A percentile compares a stretch with the other conserved stretches of the same genome.
phyloP scores from a whole-genome alignment of 2,888 invertebrate species.

The Lypha dubia region DNA sequence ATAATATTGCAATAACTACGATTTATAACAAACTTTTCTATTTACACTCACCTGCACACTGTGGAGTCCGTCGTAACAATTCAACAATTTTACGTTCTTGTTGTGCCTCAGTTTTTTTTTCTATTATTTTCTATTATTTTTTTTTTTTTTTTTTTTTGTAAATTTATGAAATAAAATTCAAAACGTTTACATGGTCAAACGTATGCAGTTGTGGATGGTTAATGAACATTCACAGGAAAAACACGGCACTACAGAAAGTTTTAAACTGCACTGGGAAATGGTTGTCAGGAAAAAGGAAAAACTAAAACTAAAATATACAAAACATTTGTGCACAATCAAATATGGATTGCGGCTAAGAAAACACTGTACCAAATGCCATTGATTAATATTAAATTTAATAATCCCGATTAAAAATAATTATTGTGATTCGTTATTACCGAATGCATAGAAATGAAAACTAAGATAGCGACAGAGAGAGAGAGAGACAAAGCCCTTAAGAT shows the following conservation, averaged over 20 bases:
- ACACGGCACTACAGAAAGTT: slow-evolving; percentile 34
- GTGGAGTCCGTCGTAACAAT: slow-evolving; percentile 27
- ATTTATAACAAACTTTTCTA: slow-evolving; percentile 34
- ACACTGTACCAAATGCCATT: slow-evolving; percentile 23
- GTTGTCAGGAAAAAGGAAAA: slow-evolving; percentile 30
- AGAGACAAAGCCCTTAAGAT: too few relatives aligned
- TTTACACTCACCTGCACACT: slow-evolving; percentile 11
- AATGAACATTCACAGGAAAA: slow-evolving; percentile 39
- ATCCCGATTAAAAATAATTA: not conserved
- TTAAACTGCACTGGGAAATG: slow-evolving; percentile 43
- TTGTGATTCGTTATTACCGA: too few relatives aligned
- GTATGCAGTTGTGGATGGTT: slow-evolving; percentile 46
- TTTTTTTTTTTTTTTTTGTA: slow-evolving; percentile 43
- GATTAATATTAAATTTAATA: too few relatives aligned
- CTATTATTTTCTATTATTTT: too few relatives aligned
- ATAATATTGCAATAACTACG: slow-evolving; percentile 33
- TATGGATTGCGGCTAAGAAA: slow-evolving; percentile 28
- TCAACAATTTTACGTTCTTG: slow-evolving; percentile 51
- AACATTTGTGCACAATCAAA: slow-evolving; percentile 37
- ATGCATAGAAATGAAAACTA: too few relatives aligned
- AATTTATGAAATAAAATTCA: slow-evolving; percentile 69
- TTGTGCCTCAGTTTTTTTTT: too few relatives aligned
- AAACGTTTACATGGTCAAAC: slow-evolving; percentile 70
- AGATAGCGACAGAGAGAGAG: too few relatives aligned
- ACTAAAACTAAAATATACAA: slow-evolving; percentile 8